Conservation (phyloP, 2,888 invertebrate species). For the Lasioglossum lativentre region DNA sequence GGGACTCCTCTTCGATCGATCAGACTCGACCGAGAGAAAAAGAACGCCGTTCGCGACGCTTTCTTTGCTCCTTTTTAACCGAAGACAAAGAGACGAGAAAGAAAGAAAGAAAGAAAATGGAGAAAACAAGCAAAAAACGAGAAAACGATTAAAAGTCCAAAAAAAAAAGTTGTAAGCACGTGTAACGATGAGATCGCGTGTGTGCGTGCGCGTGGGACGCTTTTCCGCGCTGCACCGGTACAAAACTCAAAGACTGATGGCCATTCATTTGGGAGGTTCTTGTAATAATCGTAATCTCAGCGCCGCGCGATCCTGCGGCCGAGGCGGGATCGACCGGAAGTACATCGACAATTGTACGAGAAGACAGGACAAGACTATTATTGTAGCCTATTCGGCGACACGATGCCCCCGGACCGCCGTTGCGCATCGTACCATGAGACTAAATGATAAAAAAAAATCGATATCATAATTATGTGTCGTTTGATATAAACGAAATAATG, state of each 20-base stretch:
- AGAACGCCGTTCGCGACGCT: conserved; percentile 12
- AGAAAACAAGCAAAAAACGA: background rate
- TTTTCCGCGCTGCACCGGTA: conserved; percentile 40
- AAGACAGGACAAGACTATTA: conserved; percentile 81
- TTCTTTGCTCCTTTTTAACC: conserved; percentile 18
- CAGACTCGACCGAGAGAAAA: background rate
- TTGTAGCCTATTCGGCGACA: conserved; percentile 78
- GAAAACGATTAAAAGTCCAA: background rate
- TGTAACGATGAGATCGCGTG: conserved; percentile 35
- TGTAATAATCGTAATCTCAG: conserved; percentile 75
- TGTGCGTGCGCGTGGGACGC: background rate
- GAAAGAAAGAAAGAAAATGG: background rate
- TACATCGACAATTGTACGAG: conserved; percentile 76
- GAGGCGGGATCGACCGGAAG: conserved; percentile 54
- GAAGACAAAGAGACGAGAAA: background rate
- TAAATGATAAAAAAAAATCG: conserved; percentile 75
- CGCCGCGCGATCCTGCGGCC: conserved; percentile 50
- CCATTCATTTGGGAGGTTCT: conserved; percentile 79
- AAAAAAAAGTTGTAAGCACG: background rate
- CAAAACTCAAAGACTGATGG: conserved; percentile 72
- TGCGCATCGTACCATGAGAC: conserved; percentile 83
- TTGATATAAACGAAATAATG: conserved; percentile 82
- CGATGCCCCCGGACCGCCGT: conserved; percentile 76
- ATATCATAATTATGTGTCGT: conserved; percentile 84
- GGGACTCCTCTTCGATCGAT: background rate